Evolutionary conservation across 1,140 invertebrate species (phyloP), one percentile per base, ranked within the genome.

Genomic region (Temnothorax longispinosus): DNA sequence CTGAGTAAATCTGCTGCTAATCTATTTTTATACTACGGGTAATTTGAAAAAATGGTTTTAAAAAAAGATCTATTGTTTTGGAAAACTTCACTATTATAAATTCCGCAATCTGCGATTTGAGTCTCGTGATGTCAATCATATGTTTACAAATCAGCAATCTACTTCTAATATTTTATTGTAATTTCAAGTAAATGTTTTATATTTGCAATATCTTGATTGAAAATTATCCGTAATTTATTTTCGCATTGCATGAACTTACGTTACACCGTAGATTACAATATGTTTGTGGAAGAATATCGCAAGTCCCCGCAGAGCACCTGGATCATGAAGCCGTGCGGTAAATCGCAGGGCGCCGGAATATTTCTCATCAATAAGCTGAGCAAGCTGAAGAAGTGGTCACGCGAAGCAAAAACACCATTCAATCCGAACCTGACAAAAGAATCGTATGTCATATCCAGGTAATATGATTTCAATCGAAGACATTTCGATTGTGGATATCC

Each of bases 291-390:
- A 93, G 98, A 99, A 93, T 99, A 99, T 94, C 94, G 97, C 64
- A 99, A 98, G 94, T 98, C 98, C 81, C 98, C 98, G 0, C 97
- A 98, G 88, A 98, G 98, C 84, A 99, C 98, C 0, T 99, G 98
- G 98, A 99, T 99, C 81, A 99, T 99, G 98, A 99, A 99, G 94
- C 99, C 99, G 0, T 99, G 98, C 93, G 98, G 98, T 32, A 98
- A 98, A 94, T 98, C 98, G 15, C 98, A 98, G 94, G 98, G 98
- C 0, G 97, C 97, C 6, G 98, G 98, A 7, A 99, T 99, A 88
- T 98, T 98, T 93, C 95, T 99, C 0, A 98, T 99, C 88, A 98
- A 98, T 91, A 98, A 98, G 95, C 94, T 98, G 56, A 98, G 98
- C 1, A 98, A 98, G 95, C 95, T 99, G 18, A 98, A 98, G 93